A percentile compares a stretch with the other conserved stretches of the same genome.
Conservation (phyloP, 35 echinoderm and acorn worm species). For the Ophiothrix spiculata region DNA sequence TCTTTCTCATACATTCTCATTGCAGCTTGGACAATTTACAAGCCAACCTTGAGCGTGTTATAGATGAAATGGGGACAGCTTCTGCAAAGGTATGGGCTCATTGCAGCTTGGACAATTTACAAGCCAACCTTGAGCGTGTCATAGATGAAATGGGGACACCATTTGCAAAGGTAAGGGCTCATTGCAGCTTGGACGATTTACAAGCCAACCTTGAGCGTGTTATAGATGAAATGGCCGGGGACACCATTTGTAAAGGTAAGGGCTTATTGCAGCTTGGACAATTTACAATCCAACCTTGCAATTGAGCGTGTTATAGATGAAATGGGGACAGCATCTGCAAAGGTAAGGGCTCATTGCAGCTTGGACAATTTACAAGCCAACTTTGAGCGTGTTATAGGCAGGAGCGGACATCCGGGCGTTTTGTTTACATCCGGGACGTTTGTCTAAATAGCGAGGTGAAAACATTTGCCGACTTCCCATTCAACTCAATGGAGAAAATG, state of each 20-base stretch:
- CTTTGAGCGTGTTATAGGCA: too few species aligned
- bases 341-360: too few species aligned
- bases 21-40: slow-evolving; percentile 52
- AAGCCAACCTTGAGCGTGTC: slow-evolving; percentile 56
- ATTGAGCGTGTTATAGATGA: too few species aligned
- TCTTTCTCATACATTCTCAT: slow-evolving; percentile 18
- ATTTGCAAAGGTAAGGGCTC: slow-evolving; percentile 77
- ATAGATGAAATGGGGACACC: slow-evolving; percentile 94
- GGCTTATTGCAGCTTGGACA: slow-evolving; percentile 32
- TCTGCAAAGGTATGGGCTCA: slow-evolving; percentile 78
- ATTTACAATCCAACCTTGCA: slow-evolving; percentile 50
- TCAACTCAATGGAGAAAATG: too few species aligned
- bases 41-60: slow-evolving; percentile 58
- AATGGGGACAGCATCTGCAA: too few species aligned
- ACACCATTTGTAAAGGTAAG: slow-evolving; percentile 89
- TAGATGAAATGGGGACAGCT: slow-evolving; percentile 92
- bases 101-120: slow-evolving; percentile 47
- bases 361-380: too few species aligned
- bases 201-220: slow-evolving; percentile 57
- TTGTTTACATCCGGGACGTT: too few species aligned
- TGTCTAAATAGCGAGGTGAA: too few species aligned
- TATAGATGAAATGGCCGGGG: slow-evolving; percentile 95
- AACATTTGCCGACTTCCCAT: too few species aligned
- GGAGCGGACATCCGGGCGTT: too few species aligned
- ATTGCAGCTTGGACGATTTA: slow-evolving; percentile 46